These are phyloP conservation scores for Brachyptera putata DNA, from an alignment of 2,888 invertebrate genomes.

Conservation along the genomic window DNA sequence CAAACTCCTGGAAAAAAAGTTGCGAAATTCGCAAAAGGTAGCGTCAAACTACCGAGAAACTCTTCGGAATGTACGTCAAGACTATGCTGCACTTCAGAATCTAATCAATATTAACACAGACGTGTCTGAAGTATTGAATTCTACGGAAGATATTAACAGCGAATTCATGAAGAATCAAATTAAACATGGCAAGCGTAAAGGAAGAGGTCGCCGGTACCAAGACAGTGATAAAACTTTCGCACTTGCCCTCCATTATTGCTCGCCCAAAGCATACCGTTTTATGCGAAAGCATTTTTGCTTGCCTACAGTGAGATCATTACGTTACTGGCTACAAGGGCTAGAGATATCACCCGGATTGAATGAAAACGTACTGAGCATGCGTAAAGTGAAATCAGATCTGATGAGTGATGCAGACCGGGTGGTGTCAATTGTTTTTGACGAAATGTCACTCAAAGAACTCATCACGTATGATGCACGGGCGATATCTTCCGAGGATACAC, in stretches of 20 bases:
- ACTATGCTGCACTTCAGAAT: too few relatives aligned
- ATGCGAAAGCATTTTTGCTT: conserved; percentile 1
- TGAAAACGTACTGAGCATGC: background rate
- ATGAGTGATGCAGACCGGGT: background rate
- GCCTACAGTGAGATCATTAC: background rate
- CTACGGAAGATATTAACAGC: background rate
- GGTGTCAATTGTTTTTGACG: background rate
- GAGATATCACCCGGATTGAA: background rate
- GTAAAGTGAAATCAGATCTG: background rate
- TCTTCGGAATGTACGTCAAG: too few relatives aligned
- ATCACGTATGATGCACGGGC: background rate
- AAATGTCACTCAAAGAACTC: background rate
- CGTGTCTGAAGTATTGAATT: too few relatives aligned
- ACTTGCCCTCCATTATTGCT: conserved; percentile 1
- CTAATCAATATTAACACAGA: too few relatives aligned
- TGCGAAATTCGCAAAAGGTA: too few relatives aligned
- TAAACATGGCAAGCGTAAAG: background rate
- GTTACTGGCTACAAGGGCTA: background rate
- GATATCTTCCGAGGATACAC: background rate
- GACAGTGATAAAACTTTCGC: background rate
- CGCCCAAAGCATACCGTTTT: conserved; percentile 1
- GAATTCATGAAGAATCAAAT: background rate
- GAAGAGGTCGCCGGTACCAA: background rate
- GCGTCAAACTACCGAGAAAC: too few relatives aligned
- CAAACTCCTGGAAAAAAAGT: too few relatives aligned